A percentile compares a stretch with the other conserved stretches of the same genome.
Conservation (phyloP, 1,140 invertebrate genomes). For the Acyrthosiphon pisum region DNA sequence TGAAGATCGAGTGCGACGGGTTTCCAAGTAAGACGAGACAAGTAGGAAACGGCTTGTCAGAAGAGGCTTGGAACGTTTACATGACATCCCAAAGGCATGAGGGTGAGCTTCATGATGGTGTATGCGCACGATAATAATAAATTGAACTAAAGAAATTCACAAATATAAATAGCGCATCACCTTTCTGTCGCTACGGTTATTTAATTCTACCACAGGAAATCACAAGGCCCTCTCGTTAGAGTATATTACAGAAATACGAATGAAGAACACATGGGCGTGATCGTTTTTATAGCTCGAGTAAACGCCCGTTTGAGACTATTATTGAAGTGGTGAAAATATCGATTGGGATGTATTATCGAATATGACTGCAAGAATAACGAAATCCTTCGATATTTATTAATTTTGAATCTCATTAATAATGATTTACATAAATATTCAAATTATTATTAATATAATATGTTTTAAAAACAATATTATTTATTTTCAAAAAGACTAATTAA, state of each 20-base stretch:
- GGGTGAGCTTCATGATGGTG: conserved; percentile 6
- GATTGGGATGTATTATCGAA: background rate
- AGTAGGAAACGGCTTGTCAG: conserved; percentile 55
- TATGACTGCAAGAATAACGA: background rate
- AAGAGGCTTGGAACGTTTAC: conserved; percentile 46
- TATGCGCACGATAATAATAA: conserved; percentile 49
- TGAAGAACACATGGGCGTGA: conserved; percentile 39
- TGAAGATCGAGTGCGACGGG: conserved; percentile 48
- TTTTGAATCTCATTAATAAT: background rate
- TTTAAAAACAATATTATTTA: background rate
- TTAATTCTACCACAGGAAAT: conserved; percentile 53
- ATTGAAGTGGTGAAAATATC: background rate
- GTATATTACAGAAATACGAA: background rate
- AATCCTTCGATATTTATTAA: background rate
- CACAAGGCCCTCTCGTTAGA: background rate
- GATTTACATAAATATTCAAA: background rate
- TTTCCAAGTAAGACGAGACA: conserved; percentile 48
- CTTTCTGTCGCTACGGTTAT: conserved; percentile 39
- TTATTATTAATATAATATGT: background rate
- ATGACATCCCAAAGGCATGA: conserved; percentile 34
- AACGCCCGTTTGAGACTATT: background rate
- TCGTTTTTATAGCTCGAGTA: background rate
- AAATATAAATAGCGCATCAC: conserved; percentile 49
- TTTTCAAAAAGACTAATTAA: background rate
- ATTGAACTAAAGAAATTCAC: conserved; percentile 53